phyloP scores from a whole-genome alignment of 2,113 vertebrate genomes.

The Perca schrenkii region DNA sequence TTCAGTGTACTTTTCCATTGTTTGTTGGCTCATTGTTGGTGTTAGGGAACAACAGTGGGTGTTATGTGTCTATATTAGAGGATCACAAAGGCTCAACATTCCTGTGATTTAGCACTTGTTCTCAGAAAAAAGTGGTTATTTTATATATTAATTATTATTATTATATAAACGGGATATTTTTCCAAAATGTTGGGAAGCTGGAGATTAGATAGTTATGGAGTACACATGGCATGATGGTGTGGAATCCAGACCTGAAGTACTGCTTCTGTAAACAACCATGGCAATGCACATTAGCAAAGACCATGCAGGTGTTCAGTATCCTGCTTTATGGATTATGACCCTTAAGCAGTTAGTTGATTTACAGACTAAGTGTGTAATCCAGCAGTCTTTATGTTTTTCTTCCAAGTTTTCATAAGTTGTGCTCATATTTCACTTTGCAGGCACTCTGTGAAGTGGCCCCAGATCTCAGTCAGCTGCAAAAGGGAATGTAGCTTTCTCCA shows the following conservation, averaged over 20 bases:
- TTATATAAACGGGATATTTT: neutral
- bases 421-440: constrained; percentile 18
- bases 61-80: neutral
- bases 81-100: neutral
- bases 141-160: neutral
- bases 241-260: neutral
- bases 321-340: constrained; percentile 5
- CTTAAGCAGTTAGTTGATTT: constrained; percentile 23
- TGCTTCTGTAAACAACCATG: neutral
- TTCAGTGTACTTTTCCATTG: neutral
- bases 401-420: neutral
- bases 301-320: constrained; percentile 1
- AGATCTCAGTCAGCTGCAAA: neutral
- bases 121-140: no score
- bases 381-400: neutral
- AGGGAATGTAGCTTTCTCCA: neutral
- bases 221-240: neutral
- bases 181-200: neutral
- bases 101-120: neutral
- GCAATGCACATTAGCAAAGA: neutral
- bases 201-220: neutral
- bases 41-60: neutral
- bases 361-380: neutral
- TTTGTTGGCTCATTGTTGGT: neutral
- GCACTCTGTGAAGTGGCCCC: neutral